Evolutionary conservation across 2,888 invertebrate genomes (phyloP), one percentile per base, ranked within the genome.

Genomic region (Bruchidius siliquastri): DNA sequence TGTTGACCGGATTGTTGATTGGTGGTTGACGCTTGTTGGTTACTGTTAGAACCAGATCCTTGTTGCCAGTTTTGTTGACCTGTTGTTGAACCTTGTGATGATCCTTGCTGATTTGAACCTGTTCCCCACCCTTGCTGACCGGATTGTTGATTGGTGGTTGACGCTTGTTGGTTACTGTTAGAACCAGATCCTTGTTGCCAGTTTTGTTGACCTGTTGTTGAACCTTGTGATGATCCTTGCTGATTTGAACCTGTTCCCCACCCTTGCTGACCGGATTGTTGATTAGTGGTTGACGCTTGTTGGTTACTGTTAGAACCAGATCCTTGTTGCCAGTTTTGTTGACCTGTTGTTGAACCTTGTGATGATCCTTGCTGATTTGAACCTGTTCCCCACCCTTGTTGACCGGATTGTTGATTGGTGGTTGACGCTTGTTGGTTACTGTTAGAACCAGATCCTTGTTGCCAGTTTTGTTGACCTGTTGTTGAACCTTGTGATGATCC

Each of bases 111-210:
- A 32, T 71, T 71, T 74, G 71, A 75, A 67, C 70, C 72, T 13
- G 72, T 49, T 72, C 18, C 10, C 49, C 49, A 49, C 3, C 18
- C 18, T 49, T 67, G 70, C 74, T 76, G 77, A 71, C 76, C 76
- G 32, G 74, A 75, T 49, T 74, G 74, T 67, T 72, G 72, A 21
- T 73, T 73, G 26, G 71, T 68, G 13, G 73, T 71, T 66, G 26
- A 71, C 8, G 70, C 72, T 67, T 73, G 70, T 68, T 75, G 73
- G 32, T 68, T 71, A 68, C 72, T 13, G 73, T 68, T 72, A n/a
- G n/a, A n/a, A n/a, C 20, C 49, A 3, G 6, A 49, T 8, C 49
- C 49, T 49, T 67, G 70, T 74, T 76, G 71, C 71, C 71, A 66
- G 71, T 67, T 67, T 49, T 71, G 21, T 67, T 69, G 71, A 22